Evolutionary conservation across 2,797 vertebrate species (phyloP), one percentile per base, ranked within the genome.

Genomic region (Scolopax rusticola): DNA sequence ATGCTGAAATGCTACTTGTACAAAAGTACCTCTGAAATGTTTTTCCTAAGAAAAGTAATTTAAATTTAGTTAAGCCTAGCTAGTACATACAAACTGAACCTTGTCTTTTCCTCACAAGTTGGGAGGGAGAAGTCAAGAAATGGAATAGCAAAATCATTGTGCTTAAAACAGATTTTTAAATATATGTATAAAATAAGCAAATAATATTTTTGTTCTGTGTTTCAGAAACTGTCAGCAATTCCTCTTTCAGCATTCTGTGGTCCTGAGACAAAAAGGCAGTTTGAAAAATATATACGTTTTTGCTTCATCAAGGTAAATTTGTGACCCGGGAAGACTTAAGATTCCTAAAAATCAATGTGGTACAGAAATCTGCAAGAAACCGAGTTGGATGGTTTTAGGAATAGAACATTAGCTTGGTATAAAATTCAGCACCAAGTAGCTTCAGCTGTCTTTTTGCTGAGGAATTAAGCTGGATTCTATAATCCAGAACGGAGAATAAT

Each of bases 271-370:
- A 99, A 97, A 92, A 98, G 96, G 80, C 96, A 98, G 11, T 99
- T 99, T 98, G 99, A 99, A 97, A 99, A 99, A 97, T 99, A 99
- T 33, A 99, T 99, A 81, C 98, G 99, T 11, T 98, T 99, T 90
- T 99, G 99, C 95, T 99, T 99, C 97, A 99, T 99, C 95, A 99
- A 99, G 99, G 99, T 99, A 98, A 98, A 95, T 76, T 90, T 76
- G 11, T 65, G 13, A 76, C 40, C 38, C 89, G 63, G 65, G 43
- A 80, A 76, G 59, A 57, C 20, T 33, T 54, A 53, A 77, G 32
- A 28, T 61, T 64, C n/a, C 53, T 83, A 38, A 65, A 89, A 54
- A 73, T 67, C 30, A 84, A 0, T 30, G 24, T 27, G 56, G 21
- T 61, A 47, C 17, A 70, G 65, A 81, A 90, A 85, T 53, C 48